Base-by-base conservation (phyloP, 2,888 invertebrate genomes). In the Herminia tarsipennalis region DNA sequence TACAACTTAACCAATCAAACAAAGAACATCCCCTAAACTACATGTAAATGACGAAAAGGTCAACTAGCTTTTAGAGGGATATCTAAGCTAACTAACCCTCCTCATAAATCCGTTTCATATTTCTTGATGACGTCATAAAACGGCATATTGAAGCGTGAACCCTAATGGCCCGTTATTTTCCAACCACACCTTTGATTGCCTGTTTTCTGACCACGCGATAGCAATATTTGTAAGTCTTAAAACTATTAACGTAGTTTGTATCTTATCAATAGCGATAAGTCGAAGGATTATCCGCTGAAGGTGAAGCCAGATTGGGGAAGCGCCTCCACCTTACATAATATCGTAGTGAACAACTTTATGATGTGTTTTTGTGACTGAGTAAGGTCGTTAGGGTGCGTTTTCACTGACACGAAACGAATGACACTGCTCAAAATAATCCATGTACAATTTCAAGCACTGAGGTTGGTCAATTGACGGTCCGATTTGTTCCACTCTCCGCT, bases 171-270 rank as follows among this genome's bases (percentile, higher is more conserved):
- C 60, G 64, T 75, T 75, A 69, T 56, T 68, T 68, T 70, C 51
- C 53, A 52, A 63, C 69, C 81, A 67, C 80, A 72, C 79, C 80
- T 73, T 58, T 60, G 54, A 69, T 63, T 56, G 71, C 59, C 59
- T 50, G 56, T 58, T 64, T 46, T 59, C 56, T 41, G 61, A 56
- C 59, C 70, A 74, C 73, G 71, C 72, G 40, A 76, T 69, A 63
- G 44, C 42, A 32, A 60, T 68, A 73, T 74, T 75, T 69, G 69
- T 73, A 58, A 43, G 42, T 54, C 51, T 58, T 63, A 59, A 59
- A 56, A 47, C n/a, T 45, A 27, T 41, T 37, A 39, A 56, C 55
- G 44, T 36, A 56, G 51, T 37, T 51, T 35, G 44, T 62, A 67
- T 64, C 66, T 70, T 62, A 69, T 69, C 66, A 57, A 47, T 60